phyloP scores from a whole-genome alignment of 1,140 invertebrate genomes.

The Brachionus manjavacas region DNA sequence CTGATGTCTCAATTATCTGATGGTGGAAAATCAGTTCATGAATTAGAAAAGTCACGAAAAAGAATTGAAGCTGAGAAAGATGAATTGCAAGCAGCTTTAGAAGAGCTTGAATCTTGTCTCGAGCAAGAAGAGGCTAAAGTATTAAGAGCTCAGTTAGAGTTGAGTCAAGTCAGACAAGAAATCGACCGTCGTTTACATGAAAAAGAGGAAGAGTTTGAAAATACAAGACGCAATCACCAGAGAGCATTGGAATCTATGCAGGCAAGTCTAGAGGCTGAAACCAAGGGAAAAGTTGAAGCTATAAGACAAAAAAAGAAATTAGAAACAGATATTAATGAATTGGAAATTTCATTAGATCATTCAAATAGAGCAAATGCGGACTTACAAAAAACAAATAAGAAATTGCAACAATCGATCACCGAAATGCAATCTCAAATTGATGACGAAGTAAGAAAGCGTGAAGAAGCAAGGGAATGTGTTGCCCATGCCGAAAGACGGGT shows the following conservation, averaged over 20 bases:
- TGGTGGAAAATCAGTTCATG: conserved; percentile 82
- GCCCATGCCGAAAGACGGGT: conserved; percentile 91
- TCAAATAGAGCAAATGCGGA: conserved; percentile 77
- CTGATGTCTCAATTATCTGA: conserved; percentile 95
- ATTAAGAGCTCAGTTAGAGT: conserved; percentile 87
- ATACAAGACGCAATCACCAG: conserved; percentile 92
- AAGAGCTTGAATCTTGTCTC: conserved; percentile 95
- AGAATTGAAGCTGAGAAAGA: conserved; percentile 97
- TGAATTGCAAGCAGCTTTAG: conserved; percentile 93
- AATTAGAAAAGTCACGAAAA: conserved; percentile 95
- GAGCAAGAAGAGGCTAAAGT: conserved; percentile 73
- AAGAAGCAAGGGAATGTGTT: conserved; percentile 91
- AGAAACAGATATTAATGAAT: conserved; percentile 96
- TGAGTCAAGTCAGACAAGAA: conserved; percentile 93
- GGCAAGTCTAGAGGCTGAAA: conserved; percentile 94
- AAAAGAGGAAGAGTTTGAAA: conserved; percentile 99
- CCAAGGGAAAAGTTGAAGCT: conserved; percentile 97
- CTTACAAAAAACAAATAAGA: conserved; percentile 97
- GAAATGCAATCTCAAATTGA: conserved; percentile 72
- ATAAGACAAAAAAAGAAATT: conserved; percentile 95
- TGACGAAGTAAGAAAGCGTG: conserved; percentile 91
- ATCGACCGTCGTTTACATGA: conserved; percentile 91
- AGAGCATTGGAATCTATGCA: conserved; percentile 98
- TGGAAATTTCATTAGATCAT: conserved; percentile 90
- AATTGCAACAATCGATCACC: conserved; percentile 76